Base-by-base conservation (phyloP, 2,888 invertebrate species). In the Temnothorax rugatulus region DNA sequence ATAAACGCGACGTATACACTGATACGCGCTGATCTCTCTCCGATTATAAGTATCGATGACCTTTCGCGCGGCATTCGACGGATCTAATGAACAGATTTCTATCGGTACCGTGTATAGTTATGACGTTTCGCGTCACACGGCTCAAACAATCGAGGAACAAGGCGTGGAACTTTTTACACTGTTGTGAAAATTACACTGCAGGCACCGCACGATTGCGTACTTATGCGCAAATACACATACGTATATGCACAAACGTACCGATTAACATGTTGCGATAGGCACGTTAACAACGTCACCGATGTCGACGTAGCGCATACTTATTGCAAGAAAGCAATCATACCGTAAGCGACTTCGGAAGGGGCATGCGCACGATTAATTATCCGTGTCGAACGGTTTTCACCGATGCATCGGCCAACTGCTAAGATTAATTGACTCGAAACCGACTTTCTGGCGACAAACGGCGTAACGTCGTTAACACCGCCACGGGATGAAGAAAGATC, bases 351-450 rank as follows among this genome's bases (percentile, higher is more conserved):
- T 29, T 66, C 73, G 69, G 75, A 57, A 44, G 57, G 76, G 57
- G 79, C 61, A 66, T 61, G 18, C 63, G 34, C 71, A 76, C 87
- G 86, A 90, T 90, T 89, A 87, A 90, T 90, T 88, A 83, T 86
- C 83, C 79, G 71, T 81, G 86, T 85, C 87, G 86, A 89, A 85
- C 84, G 86, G 84, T 87, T 89, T 89, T 86, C 87, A 89, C 87
- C 90, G 83, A 85, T 74, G 69, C 85, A 84, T 89, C 87, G 83
- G 64, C 84, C 85, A 85, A 87, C 85, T 88, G 88, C 84, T 82
- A 83, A 83, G 90, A 91, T 91, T 91, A 91, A 91, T 91, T 86
- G 84, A 86, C 83, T 84, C 84, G 84, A 71, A 86, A 73, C 68
- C 81, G 71, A 83, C 77, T 82, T 77, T 82, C 64, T 75, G 81